These are phyloP conservation scores for Amphipoea lucens DNA, from an alignment of 2,888 invertebrate species.

Conservation along the genomic window DNA sequence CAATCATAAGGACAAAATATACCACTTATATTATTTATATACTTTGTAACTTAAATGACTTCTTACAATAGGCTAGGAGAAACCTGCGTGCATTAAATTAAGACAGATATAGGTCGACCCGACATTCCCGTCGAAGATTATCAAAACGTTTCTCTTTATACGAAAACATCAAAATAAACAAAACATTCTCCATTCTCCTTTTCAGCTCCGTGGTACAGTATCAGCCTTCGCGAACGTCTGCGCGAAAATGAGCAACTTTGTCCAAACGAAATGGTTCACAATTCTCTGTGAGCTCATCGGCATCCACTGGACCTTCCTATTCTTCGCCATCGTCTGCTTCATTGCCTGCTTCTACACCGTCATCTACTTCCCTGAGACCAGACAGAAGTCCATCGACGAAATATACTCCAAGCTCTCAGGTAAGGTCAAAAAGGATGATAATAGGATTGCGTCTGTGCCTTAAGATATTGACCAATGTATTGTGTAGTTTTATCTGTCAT, in stretches of 20 bases:
- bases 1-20: too few species aligned
- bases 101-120: not conserved
- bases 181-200: constrained; percentile 40
- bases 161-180: not conserved
- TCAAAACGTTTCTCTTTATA: not conserved
- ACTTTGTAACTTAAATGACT: too few species aligned
- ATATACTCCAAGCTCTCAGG: constrained; percentile 82
- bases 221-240: constrained; percentile 85
- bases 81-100: not conserved
- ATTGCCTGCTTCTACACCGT: constrained; percentile 81
- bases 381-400: constrained; percentile 82
- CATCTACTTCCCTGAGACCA: constrained; percentile 84
- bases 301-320: constrained; percentile 86
- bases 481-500: not conserved
- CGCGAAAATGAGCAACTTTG: constrained; percentile 86
- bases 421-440: constrained; percentile 70
- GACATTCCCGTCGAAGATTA: not conserved
- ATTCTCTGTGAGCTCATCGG: constrained; percentile 81
- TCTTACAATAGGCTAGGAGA: not conserved
- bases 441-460: constrained; percentile 71
- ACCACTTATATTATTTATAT: too few species aligned
- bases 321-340: constrained; percentile 83
- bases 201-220: constrained; percentile 86
- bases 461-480: constrained; percentile 46
- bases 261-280: constrained; percentile 87